Base-by-base conservation (phyloP, 2,797 vertebrate species). In the Takifugu rubripes region DNA sequence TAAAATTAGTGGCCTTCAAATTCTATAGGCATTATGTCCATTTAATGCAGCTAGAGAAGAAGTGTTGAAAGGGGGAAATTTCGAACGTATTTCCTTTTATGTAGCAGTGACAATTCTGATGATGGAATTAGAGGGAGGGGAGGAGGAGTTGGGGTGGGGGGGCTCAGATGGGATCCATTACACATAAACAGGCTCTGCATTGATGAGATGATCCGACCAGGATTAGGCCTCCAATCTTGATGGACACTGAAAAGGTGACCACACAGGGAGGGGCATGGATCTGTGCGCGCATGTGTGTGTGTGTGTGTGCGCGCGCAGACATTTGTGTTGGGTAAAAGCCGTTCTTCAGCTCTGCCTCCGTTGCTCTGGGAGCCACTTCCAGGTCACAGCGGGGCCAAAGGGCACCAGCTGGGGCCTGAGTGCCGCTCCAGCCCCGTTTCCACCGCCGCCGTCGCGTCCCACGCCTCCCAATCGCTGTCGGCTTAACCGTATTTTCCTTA, bases 201-300 rank as follows among this genome's bases (percentile, higher is more conserved):
- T 87, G 89, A 90, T 85, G 84, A 89, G 88, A 89, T 88, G 83
- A 90, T 89, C 88, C 79, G 72, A 64, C 64, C 36, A 84, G 85
- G 90, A 90, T 91, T 90, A 91, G 78, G 64, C 64, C 61, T 57
- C 72, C 86, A 90, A 90, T 90, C 87, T 86, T 87, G 86, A 89
- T 88, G 86, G 88, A 88, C 84, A 73, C 82, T 78, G 82, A 87
- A 87, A 86, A 90, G 87, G 88, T 89, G 89, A 88, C 88, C 87
- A 87, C 82, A 89, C 51, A 47, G 74, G 75, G 72, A 58, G 77
- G 71, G 47, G 64, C 26, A 43, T 54, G 56, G 45, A 64, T 66
- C 65, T 52, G 56, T 52, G 61, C 64, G 48, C 49, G 48, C 46
- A 52, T 48, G 52, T 51, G 42, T 45, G 40, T 52, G 46, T 48